Percentiles rank a stretch among this genome's conserved stretches.
phyloP scores from a whole-genome alignment of 2,888 invertebrate species.

The Orthonevra nobilis region DNA sequence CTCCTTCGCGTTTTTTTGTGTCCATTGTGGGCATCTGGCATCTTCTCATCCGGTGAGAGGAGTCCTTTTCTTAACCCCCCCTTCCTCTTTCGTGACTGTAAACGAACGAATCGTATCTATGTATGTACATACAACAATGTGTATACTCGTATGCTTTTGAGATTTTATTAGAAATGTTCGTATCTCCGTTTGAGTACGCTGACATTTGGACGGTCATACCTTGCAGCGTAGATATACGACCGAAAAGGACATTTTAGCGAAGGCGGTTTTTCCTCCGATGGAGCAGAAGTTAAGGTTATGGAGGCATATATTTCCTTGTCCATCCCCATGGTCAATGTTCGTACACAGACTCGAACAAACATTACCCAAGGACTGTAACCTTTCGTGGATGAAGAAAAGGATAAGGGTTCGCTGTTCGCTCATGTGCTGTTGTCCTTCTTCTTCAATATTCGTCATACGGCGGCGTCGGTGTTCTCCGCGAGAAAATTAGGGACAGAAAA shows the following conservation, averaged over 20 bases:
- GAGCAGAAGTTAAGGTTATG: slow-evolving; percentile 4
- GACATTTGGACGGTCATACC: slow-evolving; percentile 35
- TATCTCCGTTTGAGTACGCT: slow-evolving; percentile 21
- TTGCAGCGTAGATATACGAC: slow-evolving; percentile 23
- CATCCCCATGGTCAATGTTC: slow-evolving; percentile 29
- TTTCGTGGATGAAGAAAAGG: slow-evolving; percentile 41
- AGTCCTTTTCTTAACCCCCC: slow-evolving; percentile 4
- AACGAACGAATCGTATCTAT: slow-evolving; percentile 1
- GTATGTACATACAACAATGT: slow-evolving; percentile 35
- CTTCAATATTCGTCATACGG: slow-evolving; percentile 40
- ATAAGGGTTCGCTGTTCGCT: slow-evolving; percentile 14
- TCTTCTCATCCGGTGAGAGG: slow-evolving; percentile 13
- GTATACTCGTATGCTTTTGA: slow-evolving; percentile 12
- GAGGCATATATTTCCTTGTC: slow-evolving; percentile 35
- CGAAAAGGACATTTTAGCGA: slow-evolving; percentile 58
- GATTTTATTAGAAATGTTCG: slow-evolving; percentile 48
- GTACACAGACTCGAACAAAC: slow-evolving; percentile 9
- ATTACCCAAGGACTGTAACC: slow-evolving; percentile 20
- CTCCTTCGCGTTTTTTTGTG: slow-evolving; percentile 37
- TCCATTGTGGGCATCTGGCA: slow-evolving; percentile 49
- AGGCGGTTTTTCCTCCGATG: slow-evolving; percentile 30
- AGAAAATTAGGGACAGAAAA: slow-evolving; percentile 59
- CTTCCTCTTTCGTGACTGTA: too few relatives aligned
- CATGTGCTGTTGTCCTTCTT: slow-evolving; percentile 37
- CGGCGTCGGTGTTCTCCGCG: slow-evolving; percentile 54